Conservation (phyloP, 2,113 vertebrate genomes). For the Odontophorus gujanensis region DNA sequence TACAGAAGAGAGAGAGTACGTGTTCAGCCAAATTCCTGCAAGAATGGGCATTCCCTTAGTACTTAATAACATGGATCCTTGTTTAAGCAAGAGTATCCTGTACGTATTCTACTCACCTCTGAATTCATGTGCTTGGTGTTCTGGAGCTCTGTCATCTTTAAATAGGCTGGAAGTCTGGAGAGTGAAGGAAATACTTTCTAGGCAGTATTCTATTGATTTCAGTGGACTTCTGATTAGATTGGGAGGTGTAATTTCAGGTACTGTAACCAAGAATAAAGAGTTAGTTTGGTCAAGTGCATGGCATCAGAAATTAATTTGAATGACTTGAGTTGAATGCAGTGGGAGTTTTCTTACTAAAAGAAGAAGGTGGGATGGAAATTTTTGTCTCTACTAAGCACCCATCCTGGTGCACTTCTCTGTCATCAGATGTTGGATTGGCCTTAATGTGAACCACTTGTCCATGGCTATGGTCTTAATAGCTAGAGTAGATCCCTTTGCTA, state of each 20-base stretch:
- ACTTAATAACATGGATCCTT: not conserved
- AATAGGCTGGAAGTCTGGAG: not conserved
- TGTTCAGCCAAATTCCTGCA: not conserved
- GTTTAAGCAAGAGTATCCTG: not conserved
- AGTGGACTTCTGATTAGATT: not conserved
- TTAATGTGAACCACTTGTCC: not conserved
- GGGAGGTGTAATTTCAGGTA: not conserved
- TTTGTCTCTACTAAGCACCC: not conserved
- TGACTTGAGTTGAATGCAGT: not conserved
- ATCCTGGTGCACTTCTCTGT: not conserved
- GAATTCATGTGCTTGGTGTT: not conserved
- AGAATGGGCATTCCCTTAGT: not conserved
- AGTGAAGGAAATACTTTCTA: not conserved
- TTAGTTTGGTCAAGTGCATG: not conserved
- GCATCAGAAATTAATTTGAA: not conserved
- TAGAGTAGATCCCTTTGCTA: not conserved
- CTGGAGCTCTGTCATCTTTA: not conserved
- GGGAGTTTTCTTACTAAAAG: rapidly evolving
- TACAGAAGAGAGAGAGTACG: not conserved
- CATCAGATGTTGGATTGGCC: not conserved
- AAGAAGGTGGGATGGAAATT: not conserved
- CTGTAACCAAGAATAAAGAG: not conserved
- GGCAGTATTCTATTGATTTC: not conserved
- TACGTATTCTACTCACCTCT: not conserved
- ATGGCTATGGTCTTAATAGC: rapidly evolving